Evolutionary conservation across 1,140 invertebrate genomes (phyloP), one percentile per base, ranked within the genome.

Genomic region (Chrysomallon squamiferum): DNA sequence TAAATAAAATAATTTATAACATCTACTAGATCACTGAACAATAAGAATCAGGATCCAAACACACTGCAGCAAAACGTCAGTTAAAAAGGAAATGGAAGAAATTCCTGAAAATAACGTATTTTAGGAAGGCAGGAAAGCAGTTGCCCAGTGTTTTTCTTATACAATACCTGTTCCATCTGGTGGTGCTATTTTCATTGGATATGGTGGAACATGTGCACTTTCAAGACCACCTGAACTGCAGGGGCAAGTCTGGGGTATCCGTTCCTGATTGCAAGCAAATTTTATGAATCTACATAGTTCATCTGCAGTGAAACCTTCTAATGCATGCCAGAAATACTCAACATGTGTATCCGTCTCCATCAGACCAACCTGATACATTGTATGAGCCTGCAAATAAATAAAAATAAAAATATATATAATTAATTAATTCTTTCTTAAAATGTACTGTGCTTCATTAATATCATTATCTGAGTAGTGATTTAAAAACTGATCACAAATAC

Each of bases 101-200:
- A n/a, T n/a, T n/a, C n/a, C n/a, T n/a, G n/a, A n/a, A n/a, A n/a
- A n/a, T n/a, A n/a, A n/a, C n/a, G n/a, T n/a, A n/a, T n/a, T n/a
- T n/a, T n/a, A n/a, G n/a, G n/a, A n/a, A n/a, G n/a, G 35, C 18
- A 33, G n/a, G 27, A 18, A 57, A 32, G 7, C 13, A 30, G 7
- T 18, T 13, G 7, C 25, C n/a, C 25, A 57, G 29, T 4, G 29
- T 29, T 20, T n/a, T 57, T 3, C 6, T 25, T 20, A 60, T 2
- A 7, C 60, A 68, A 67, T 68, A 82, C 81, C 84, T 68, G 79
- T 59, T 27, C 82, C 80, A 77, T 86, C 85, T 25, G 84, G 82
- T 32, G 85, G 85, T 15, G 85, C 85, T 52, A 86, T 86, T 68
- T 85, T 86, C 85, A 86, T 85, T n/a, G 85, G 85, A 69, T 84